Evolutionary conservation across 92 coral and sea anemone species (phyloP).

Genomic region (Actinernus sp.): DNA sequence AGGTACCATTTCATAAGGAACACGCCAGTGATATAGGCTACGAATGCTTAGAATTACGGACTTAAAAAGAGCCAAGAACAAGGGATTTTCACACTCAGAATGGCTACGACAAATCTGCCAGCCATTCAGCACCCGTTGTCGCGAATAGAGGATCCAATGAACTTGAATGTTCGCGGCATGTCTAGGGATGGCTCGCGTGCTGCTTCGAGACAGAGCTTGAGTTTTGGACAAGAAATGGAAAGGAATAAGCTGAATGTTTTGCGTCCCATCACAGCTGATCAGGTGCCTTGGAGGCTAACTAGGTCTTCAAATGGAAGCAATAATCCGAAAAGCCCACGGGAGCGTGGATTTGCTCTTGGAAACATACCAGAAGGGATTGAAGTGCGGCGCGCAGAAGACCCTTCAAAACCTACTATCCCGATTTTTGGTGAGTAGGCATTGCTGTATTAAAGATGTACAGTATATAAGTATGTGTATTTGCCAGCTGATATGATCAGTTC

Average conservation of each 20-base stretch:
- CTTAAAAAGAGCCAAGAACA: background rate
- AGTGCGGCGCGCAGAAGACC: slow-evolving; percentile 91
- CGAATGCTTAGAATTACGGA: background rate
- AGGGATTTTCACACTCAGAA: slow-evolving; percentile 2
- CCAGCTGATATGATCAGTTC: no score
- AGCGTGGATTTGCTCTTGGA: slow-evolving; percentile 59
- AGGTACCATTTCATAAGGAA: no score
- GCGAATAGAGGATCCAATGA: slow-evolving; percentile 77
- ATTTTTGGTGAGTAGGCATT: slow-evolving; percentile 82
- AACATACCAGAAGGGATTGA: slow-evolving; percentile 96
- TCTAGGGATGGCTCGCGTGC: slow-evolving; percentile 89
- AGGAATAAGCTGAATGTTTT: slow-evolving; percentile 67
- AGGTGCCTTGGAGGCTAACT: slow-evolving; percentile 96
- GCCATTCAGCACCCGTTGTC: slow-evolving; percentile 89
- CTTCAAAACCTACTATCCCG: slow-evolving; percentile 87
- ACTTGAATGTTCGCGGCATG: slow-evolving; percentile 84
- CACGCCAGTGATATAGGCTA: background rate
- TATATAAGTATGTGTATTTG: no score
- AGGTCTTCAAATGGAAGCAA: slow-evolving; percentile 77
- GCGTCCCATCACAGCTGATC: slow-evolving; percentile 97
- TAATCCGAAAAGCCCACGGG: slow-evolving; percentile 60
- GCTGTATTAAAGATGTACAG: no score
- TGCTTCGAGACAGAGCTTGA: slow-evolving; percentile 82
- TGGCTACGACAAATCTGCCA: slow-evolving; percentile 97
- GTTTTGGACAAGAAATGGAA: slow-evolving; percentile 77